These are phyloP conservation scores for Drosophila barbarae DNA, from an alignment of 2,888 invertebrate species.

Conservation along the genomic window DNA sequence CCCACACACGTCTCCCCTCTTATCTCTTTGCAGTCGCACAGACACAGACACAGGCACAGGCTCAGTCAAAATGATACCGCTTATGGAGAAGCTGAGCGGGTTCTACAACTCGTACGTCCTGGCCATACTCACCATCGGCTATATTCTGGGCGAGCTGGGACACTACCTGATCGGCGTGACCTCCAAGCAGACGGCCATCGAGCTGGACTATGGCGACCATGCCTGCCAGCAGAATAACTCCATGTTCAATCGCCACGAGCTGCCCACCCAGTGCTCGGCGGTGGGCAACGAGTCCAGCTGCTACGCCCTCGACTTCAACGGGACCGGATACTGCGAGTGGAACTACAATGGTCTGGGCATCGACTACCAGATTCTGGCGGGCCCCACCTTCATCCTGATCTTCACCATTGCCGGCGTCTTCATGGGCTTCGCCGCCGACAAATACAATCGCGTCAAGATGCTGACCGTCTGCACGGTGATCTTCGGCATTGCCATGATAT, in stretches of 20 bases:
- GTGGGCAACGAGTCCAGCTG: slow-evolving; percentile 84
- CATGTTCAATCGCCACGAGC: slow-evolving; percentile 81
- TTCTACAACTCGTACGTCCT: slow-evolving; percentile 90
- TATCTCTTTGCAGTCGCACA: slow-evolving; percentile 2
- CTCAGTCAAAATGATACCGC: slow-evolving; percentile 68
- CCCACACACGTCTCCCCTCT: background rate
- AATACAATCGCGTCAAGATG: slow-evolving; percentile 86
- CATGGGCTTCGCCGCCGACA: slow-evolving; percentile 91
- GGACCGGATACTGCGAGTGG: slow-evolving; percentile 92
- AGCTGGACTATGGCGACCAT: slow-evolving; percentile 92
- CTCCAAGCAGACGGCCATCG: slow-evolving; percentile 91
- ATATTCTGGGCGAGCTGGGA: slow-evolving; percentile 91
- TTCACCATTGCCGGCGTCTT: slow-evolving; percentile 93
- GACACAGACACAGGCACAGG: background rate
- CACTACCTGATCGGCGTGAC: slow-evolving; percentile 94
- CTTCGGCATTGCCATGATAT: slow-evolving; percentile 89
- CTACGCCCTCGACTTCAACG: slow-evolving; percentile 84
- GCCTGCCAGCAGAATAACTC: slow-evolving; percentile 89
- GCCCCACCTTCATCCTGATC: slow-evolving; percentile 94
- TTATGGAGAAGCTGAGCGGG: slow-evolving; percentile 82
- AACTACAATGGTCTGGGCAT: slow-evolving; percentile 94
- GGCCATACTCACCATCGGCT: slow-evolving; percentile 89
- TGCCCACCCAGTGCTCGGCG: slow-evolving; percentile 82
- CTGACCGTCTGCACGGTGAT: slow-evolving; percentile 88
- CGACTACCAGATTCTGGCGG: slow-evolving; percentile 95